Conservation (phyloP, 2,113 vertebrate genomes). For the Otus sunia region DNA sequence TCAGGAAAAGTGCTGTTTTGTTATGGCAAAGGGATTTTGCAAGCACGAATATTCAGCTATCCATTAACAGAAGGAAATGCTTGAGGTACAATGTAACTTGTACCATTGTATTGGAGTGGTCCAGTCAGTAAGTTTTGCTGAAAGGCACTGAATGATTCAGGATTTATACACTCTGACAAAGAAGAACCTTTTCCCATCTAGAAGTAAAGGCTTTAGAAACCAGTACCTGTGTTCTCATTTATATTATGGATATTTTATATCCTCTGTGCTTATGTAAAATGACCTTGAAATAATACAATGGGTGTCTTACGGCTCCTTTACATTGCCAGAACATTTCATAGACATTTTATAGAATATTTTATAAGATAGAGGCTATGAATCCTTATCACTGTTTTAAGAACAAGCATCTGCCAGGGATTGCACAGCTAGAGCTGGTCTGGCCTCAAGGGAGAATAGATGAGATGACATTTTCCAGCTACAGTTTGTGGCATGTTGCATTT, state of each 20-base stretch:
- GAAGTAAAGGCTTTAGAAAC: background rate
- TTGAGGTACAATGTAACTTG: background rate
- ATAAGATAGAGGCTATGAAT: background rate
- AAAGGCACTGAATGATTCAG: background rate
- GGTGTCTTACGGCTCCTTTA: background rate
- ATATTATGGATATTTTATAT: background rate
- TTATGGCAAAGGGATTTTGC: background rate
- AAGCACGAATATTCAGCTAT: background rate
- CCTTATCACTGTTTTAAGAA: background rate
- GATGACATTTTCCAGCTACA: background rate
- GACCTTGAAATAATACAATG: background rate
- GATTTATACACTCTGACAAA: background rate
- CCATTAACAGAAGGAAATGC: background rate
- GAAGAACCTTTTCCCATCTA: background rate
- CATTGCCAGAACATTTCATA: background rate
- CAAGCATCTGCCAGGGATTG: background rate
- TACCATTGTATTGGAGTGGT: background rate
- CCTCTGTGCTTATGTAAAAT: background rate
- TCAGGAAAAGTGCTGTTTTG: background rate
- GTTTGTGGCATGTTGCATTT: background rate
- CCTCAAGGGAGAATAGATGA: background rate
- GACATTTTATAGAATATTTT: background rate
- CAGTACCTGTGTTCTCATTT: background rate
- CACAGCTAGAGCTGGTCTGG: background rate
- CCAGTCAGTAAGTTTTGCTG: background rate